Evolutionary conservation across 2,888 invertebrate species (phyloP), one percentile per base, ranked within the genome.

Genomic region (Epinotia brunnichana): DNA sequence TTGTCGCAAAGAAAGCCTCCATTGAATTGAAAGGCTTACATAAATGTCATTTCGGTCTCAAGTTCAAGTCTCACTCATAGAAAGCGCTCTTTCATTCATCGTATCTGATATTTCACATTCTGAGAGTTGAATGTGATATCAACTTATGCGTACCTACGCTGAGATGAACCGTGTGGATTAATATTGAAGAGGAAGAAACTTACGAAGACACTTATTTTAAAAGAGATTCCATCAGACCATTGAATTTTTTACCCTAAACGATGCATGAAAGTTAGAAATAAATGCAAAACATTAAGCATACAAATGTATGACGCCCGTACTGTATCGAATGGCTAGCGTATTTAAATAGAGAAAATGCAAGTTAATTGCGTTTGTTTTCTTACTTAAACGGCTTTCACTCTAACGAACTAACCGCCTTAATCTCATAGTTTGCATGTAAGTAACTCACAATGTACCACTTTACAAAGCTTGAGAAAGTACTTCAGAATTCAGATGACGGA

Each of bases 31-130:
- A 29, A 54, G 48, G 68, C n/a, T 57, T 61, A 57, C 71, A 67
- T 54, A 73, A 62, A 62, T 73, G 73, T 63, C 69, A 57, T 48
- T 56, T 24, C 41, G 35, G 53, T 24, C 51, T 63, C 73, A 73
- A 73, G 73, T 73, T 73, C 73, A 73, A 57, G 68, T 44, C 69
- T 62, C 44, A 68, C 51, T 61, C 61, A 62, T 63, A 68, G 73
- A 73, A 73, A 73, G 68, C 68, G 68, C 51, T 39, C 35, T 51
- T 59, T 15, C 53, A 39, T 59, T 15, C 53, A 39, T 39, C 54
- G 54, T 54, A 56, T 61, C 44, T 29, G 53, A 48, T 60, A 41
- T 29, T 35, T 68, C 62, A 53, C 53, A 67, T 61, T 44, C 44
- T 35, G 29, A 44, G 63, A 13, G 10, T 24, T 17, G 39, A 24